Conservation (phyloP, 2,888 invertebrate species). For the Lepidonotus clava region DNA sequence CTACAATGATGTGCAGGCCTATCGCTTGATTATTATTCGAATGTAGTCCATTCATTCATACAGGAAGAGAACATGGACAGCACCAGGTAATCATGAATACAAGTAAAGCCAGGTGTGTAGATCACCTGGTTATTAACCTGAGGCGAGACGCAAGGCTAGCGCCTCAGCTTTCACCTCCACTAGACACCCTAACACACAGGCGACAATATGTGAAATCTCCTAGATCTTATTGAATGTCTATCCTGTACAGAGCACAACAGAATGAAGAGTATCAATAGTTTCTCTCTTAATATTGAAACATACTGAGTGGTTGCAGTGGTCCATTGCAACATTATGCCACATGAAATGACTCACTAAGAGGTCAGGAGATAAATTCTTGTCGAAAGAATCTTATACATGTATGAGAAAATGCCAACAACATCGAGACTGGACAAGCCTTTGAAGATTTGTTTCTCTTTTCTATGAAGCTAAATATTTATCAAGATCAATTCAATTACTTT, state of each 20-base stretch:
- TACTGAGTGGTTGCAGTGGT: background rate
- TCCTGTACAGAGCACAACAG: background rate
- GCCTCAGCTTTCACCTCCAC: too few relatives aligned
- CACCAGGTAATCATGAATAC: background rate
- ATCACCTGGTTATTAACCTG: too few relatives aligned
- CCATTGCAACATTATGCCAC: background rate
- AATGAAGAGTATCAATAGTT: background rate
- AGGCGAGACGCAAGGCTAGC: too few relatives aligned
- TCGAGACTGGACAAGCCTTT: slow-evolving; percentile 4
- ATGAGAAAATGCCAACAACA: slow-evolving; percentile 34
- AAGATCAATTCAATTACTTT: background rate
- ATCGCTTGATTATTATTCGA: background rate
- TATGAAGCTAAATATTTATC: slow-evolving; percentile 31
- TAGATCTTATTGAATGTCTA: background rate
- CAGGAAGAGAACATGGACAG: background rate
- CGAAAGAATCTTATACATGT: too few relatives aligned
- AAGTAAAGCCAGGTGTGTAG: too few relatives aligned
- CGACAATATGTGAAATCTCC: background rate
- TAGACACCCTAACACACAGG: background rate
- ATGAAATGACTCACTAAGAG: background rate
- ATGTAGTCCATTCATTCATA: background rate
- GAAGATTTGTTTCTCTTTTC: background rate
- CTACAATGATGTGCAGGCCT: background rate
- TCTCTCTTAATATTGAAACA: background rate
- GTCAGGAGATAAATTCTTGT: background rate